phyloP scores from a whole-genome alignment of 2,888 invertebrate genomes.

The Trichogramma dendrolimi region DNA sequence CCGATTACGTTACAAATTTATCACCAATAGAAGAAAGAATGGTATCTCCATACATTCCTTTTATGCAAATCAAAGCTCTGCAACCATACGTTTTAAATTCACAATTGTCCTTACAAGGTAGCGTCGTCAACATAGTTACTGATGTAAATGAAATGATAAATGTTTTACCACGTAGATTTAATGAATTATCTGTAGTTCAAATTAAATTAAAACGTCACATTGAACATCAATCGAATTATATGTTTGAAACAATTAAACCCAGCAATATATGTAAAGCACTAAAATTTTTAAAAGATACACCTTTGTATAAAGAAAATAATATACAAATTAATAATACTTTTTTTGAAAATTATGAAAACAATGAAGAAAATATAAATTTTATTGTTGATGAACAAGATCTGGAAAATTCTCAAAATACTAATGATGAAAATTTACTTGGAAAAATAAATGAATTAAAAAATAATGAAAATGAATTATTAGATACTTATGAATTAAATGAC shows the following conservation, averaged over 20 bases:
- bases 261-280: slow-evolving; percentile 23
- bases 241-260: slow-evolving; percentile 38
- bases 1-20: slow-evolving; percentile 31
- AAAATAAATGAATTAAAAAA: neutral
- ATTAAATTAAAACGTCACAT: slow-evolving; percentile 38
- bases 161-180: slow-evolving; percentile 28
- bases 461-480: slow-evolving; percentile 20
- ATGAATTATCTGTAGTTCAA: slow-evolving; percentile 36
- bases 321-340: slow-evolving; percentile 19
- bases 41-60: slow-evolving; percentile 41
- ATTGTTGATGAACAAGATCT: slow-evolving; percentile 21
- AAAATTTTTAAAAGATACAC: slow-evolving; percentile 15
- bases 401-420: slow-evolving; percentile 1
- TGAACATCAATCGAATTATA: slow-evolving; percentile 34
- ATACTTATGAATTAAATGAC: slow-evolving; percentile 20
- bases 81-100: slow-evolving; percentile 36
- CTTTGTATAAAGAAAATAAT: slow-evolving; percentile 20
- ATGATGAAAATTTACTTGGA: neutral
- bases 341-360: slow-evolving; percentile 20
- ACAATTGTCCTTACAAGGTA: slow-evolving; percentile 38
- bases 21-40: slow-evolving; percentile 42
- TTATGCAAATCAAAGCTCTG: slow-evolving; percentile 43
- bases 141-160: slow-evolving; percentile 29
- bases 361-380: slow-evolving; percentile 14
- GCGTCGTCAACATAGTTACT: slow-evolving; percentile 34